phyloP scores from a whole-genome alignment of 2,888 invertebrate genomes.

The Diplazon laetatorius region DNA sequence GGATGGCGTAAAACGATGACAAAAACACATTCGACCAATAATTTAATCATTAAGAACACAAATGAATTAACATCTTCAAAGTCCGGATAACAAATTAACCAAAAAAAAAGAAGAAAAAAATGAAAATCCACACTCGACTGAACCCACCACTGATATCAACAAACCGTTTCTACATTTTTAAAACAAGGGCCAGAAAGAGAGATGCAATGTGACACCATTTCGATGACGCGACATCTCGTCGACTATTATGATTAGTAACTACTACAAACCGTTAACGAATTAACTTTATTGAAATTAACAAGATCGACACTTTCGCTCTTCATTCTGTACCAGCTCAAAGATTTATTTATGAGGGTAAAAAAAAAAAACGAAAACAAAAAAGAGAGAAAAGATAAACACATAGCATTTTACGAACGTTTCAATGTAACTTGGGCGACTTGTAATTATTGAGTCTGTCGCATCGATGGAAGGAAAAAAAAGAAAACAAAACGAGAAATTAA shows the following conservation, averaged over 20 bases:
- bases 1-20: constrained; percentile 88
- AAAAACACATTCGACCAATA: constrained; percentile 52
- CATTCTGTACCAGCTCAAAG: constrained; percentile 72
- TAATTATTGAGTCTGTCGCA: constrained; percentile 69
- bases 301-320: constrained; percentile 66
- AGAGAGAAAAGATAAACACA: constrained; percentile 46
- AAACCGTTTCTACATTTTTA: constrained; percentile 49
- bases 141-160: constrained; percentile 44
- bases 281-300: constrained; percentile 20
- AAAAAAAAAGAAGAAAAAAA: constrained; percentile 41
- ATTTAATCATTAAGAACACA: constrained; percentile 66
- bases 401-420: constrained; percentile 79
- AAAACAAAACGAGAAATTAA: constrained; percentile 26
- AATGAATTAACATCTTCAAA: constrained; percentile 61
- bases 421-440: constrained; percentile 67
- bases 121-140: constrained; percentile 45
- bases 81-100: too few species aligned
- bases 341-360: constrained; percentile 74
- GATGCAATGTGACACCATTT: constrained; percentile 20
- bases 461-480: constrained; percentile 72
- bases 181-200: constrained; percentile 34
- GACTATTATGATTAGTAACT: constrained; percentile 18
- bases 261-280: constrained; percentile 15
- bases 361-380: neutral
- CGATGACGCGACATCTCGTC: constrained; percentile 35